These are phyloP conservation scores for Eublepharis macularius DNA, from an alignment of 2,113 vertebrate genomes.

Conservation along the genomic window DNA sequence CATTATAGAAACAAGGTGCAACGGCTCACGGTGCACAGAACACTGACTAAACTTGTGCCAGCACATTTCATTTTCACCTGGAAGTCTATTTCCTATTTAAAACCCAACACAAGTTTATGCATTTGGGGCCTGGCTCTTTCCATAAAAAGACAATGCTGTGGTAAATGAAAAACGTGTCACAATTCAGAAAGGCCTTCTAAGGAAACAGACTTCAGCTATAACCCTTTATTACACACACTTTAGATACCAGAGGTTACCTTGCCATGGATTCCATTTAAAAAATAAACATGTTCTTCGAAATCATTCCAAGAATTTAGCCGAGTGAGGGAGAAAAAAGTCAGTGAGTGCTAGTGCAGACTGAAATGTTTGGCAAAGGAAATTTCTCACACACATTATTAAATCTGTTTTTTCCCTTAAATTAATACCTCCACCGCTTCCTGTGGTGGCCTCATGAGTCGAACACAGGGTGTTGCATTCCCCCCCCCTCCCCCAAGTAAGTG, in stretches of 20 bases:
- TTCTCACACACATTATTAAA: no score
- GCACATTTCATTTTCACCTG: not conserved
- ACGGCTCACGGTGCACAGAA: not conserved
- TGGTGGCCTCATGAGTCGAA: not conserved
- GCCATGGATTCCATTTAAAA: not conserved
- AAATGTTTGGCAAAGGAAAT: not conserved
- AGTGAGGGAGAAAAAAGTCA: not conserved
- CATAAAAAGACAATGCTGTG: not conserved
- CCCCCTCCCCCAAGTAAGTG: no score
- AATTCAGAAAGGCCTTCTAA: no score
- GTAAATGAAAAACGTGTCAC: not conserved
- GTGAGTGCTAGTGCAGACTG: not conserved
- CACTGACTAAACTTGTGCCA: not conserved
- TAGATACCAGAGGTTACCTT: not conserved
- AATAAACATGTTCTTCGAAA: not conserved
- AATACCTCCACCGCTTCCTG: not conserved
- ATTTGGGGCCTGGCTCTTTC: not conserved
- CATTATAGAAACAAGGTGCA: not conserved
- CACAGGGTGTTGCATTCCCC: no score
- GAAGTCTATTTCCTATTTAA: not conserved
- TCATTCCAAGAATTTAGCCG: not conserved
- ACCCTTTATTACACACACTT: not conserved
- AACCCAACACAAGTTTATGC: not conserved
- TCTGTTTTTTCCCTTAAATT: not conserved
- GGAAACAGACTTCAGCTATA: not conserved